Evolutionary conservation across 2,888 invertebrate species (phyloP).

Genomic region (Itoplectis maculator): DNA sequence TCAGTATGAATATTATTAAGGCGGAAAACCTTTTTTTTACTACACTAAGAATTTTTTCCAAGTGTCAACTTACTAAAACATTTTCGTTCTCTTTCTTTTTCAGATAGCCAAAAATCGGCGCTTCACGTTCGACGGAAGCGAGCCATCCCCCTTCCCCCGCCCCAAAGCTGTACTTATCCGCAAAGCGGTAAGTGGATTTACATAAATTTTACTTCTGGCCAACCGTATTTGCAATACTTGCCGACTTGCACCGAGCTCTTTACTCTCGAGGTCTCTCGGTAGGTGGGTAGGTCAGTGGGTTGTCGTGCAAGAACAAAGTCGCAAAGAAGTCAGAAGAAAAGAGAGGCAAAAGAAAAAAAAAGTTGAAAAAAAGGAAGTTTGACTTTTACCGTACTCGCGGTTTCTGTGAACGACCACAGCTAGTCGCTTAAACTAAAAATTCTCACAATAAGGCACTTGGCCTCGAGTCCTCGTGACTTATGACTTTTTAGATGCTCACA

Average conservation of each 20-base stretch:
- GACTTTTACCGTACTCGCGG: not conserved
- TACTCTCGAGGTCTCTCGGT: not conserved
- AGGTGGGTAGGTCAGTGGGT: slow-evolving; percentile 44
- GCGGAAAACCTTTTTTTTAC: no score
- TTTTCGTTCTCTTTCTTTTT: slow-evolving; percentile 20
- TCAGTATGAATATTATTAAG: no score
- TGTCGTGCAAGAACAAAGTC: slow-evolving; percentile 1
- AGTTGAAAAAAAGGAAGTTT: not conserved
- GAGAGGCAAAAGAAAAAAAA: slow-evolving; percentile 2
- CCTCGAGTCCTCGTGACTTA: not conserved
- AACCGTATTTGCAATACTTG: slow-evolving; percentile 13
- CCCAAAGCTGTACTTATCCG: slow-evolving; percentile 62
- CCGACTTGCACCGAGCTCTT: not conserved
- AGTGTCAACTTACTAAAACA: not conserved
- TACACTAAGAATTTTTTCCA: no score
- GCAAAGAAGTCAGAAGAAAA: slow-evolving; percentile 13
- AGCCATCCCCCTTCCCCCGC: slow-evolving; percentile 42
- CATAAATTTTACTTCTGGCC: slow-evolving; percentile 34
- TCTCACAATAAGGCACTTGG: slow-evolving; percentile 9
- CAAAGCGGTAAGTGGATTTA: slow-evolving; percentile 57
- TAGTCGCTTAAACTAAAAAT: not conserved
- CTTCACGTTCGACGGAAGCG: slow-evolving; percentile 28
- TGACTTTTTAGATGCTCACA: slow-evolving; percentile 8
- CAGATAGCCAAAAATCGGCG: slow-evolving; percentile 44
- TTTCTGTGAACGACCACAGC: not conserved